A percentile compares a stretch with the other conserved stretches of the same genome.
Evolutionary conservation across 2,113 vertebrate species (phyloP).

Genomic region (Percina caprodes): DNA sequence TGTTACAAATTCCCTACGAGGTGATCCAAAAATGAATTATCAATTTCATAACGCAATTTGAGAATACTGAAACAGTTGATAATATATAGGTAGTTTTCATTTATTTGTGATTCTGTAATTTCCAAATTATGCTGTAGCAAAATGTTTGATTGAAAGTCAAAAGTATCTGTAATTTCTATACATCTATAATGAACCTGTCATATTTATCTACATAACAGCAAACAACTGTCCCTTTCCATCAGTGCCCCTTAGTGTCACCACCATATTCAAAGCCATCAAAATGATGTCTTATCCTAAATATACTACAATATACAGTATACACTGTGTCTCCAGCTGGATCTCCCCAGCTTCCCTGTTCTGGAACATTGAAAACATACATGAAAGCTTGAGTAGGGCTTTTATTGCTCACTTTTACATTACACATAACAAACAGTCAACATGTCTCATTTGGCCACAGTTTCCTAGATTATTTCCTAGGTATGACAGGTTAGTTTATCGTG

Average conservation of each 20-base stretch:
- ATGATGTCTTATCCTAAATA: not conserved
- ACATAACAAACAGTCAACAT: constrained; percentile 46
- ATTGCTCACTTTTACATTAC: constrained; percentile 60
- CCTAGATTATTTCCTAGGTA: not conserved
- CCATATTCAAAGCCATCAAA: not conserved
- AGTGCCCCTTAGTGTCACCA: not conserved
- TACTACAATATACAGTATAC: too few relatives aligned
- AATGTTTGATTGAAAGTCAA: not conserved
- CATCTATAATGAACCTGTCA: not conserved
- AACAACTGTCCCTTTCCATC: not conserved
- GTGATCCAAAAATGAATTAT: too few relatives aligned
- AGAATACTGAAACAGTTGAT: too few relatives aligned
- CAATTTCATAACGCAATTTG: too few relatives aligned
- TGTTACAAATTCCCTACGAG: too few relatives aligned
- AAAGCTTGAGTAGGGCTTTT: constrained; percentile 58
- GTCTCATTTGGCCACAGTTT: constrained; percentile 53
- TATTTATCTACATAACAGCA: not conserved
- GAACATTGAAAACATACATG: not conserved
- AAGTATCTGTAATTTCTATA: not conserved
- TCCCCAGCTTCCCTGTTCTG: not conserved
- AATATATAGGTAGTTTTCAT: not conserved
- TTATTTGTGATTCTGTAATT: not conserved
- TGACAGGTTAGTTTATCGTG: constrained; percentile 1
- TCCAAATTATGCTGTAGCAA: not conserved
- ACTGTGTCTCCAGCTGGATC: not conserved